These are phyloP conservation scores for Phenganax subtilis DNA, from an alignment of 92 coral and sea anemone genomes.

Conservation along the genomic window DNA sequence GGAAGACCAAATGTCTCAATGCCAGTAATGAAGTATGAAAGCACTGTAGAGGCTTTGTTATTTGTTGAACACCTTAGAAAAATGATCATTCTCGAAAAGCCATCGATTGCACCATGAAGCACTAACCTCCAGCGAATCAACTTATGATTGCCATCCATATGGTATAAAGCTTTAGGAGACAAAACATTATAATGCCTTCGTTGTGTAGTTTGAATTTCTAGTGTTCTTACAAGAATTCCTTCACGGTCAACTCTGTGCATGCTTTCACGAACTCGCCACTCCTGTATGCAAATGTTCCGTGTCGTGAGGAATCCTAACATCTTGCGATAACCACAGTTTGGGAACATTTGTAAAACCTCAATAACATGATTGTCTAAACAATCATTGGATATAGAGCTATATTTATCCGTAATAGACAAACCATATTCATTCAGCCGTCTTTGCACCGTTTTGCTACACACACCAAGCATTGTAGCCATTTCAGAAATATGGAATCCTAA, in stretches of 20 bases:
- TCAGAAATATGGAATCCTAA: conserved; percentile 40
- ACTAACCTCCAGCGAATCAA: conserved; percentile 19
- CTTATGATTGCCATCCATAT: conserved; percentile 31
- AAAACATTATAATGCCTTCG: conserved; percentile 19
- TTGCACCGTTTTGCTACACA: conserved; percentile 34
- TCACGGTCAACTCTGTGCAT: conserved; percentile 13
- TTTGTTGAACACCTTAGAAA: conserved; percentile 15
- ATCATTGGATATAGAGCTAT: conserved; percentile 36
- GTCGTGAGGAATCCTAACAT: conserved; percentile 37
- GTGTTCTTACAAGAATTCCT: conserved; percentile 19
- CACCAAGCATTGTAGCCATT: conserved; percentile 45
- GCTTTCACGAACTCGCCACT: conserved; percentile 28
- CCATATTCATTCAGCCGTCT: conserved; percentile 31
- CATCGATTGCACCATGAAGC: conserved; percentile 15
- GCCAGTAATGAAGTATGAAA: conserved; percentile 4
- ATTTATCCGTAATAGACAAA: conserved; percentile 32
- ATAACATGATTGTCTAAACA: conserved; percentile 35
- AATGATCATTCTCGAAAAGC: conserved; percentile 11
- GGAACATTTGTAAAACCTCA: conserved; percentile 44
- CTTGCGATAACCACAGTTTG: conserved; percentile 41
- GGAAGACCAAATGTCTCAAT: background rate
- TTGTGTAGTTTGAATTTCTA: conserved; percentile 32
- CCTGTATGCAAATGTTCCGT: conserved; percentile 36
- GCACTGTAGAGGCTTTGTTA: conserved; percentile 23
- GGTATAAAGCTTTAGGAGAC: conserved; percentile 20